Evolutionary conservation across 2,888 invertebrate genomes (phyloP), one percentile per base, ranked within the genome.

Genomic region (Apotomis betuletana): DNA sequence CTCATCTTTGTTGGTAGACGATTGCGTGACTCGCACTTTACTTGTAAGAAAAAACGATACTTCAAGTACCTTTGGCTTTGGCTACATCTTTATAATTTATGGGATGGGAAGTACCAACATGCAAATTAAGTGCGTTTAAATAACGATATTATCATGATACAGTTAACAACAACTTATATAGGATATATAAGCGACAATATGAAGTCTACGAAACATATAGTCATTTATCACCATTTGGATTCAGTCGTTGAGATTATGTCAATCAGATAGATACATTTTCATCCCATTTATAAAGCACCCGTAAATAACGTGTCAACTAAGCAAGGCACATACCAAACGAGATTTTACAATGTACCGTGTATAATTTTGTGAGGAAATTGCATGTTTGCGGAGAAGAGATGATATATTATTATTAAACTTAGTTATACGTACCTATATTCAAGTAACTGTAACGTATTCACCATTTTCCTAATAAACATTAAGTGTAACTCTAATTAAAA

Each of bases 1-100:
- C 81, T 80, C 83, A 83, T 85, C 83, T 85, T 81, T 79, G 67
- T 73, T 72, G 67, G 65, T 73, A 72, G 62, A 75, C 75, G 81
- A 81, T 87, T 83, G 87, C 88, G 86, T 88, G 87, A 84, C 85
- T 83, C 77, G 70, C 74, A 74, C 76, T 77, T 77, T 75, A 77
- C 74, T 78, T 78, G 80, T 80, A 77, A 81, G 81, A 83, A 55
- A 51, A 49, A 62, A 63, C 46, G 15, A 62, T 49, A n/a, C 36
- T n/a, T 57, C 38, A 41, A 69, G 49, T 49, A 63, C 38, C 57
- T 54, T 36, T 59, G 38, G 55, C 49, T 49, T 9, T 27, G 27
- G 27, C 27, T 49, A 65, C 44, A 41, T 55, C 44, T 57, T 65
- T 46, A 57, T 57, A 44, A 64, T 65, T 65, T 65, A 55, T 65